Base-by-base conservation (phyloP, 2,797 vertebrate genomes). In the Melanotaenia nigrans region DNA sequence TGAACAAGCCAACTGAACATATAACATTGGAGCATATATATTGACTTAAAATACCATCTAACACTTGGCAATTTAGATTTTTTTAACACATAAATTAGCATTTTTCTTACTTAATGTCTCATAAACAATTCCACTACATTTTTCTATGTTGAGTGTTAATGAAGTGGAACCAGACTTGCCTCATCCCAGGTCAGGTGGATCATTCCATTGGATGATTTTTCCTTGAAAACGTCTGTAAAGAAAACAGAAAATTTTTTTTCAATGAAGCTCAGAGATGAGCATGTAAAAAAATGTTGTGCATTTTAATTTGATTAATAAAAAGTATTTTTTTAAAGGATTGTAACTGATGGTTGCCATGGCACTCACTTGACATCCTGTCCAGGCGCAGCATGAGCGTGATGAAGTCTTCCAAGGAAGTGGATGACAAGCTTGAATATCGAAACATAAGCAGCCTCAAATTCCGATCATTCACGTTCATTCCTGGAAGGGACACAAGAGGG, bases 351-450 rank as follows among this genome's bases (percentile, higher is more conserved):
- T 55, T 45, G 45, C n/a, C 4, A 53, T n/a, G 20, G 47, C 4
- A 35, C 71, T 84, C 73, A 88, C 76, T 6, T 25, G 65, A 47
- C 1, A 25, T 11, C 5, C 77, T 85, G 2, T 86, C 79, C 69
- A 89, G 68, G 11, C 56, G 51, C 3, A 89, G 12, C 85, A 87
- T 86, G 49, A 89, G 81, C 16, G n/a, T 6, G 62, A 87, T 77
- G 59, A 89, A 91, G 12, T 11, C 24, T 69, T 79, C 81, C 55
- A 86, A 0, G 33, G 61, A 30, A 30, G 63, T 58, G 67, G 32
- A 22, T 3, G 64, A 49, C 22, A 3, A 9, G 49, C 9, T 71
- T 0, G 77, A 66, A n/a, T 71, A 86, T 0, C 68, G 73, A 35
- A 54, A 73, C 11, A 70, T 69, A 61, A 82, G 20, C 67, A 63